A percentile compares a stretch with the other conserved stretches of the same genome.
phyloP scores from a whole-genome alignment of 2,113 vertebrate genomes.

The Malurus alboscapulatus region DNA sequence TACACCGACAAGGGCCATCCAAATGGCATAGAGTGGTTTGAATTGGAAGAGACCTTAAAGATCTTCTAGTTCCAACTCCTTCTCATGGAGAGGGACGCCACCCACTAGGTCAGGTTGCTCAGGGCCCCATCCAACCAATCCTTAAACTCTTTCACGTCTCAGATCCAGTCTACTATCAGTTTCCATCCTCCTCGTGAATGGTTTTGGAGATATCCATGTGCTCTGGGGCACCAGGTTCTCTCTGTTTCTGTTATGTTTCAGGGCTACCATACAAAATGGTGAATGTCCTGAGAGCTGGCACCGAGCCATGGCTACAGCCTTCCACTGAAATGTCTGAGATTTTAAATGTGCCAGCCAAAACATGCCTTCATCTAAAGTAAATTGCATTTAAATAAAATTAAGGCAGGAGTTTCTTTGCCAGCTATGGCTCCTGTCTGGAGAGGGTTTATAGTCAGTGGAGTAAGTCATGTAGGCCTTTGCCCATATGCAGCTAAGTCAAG shows the following conservation, averaged over 20 bases:
- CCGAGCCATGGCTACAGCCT: fast-evolving
- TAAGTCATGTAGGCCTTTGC: not conserved
- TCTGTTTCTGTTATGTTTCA: not conserved
- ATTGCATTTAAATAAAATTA: not conserved
- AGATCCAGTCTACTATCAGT: not conserved
- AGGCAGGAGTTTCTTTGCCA: not conserved
- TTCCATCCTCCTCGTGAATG: not conserved
- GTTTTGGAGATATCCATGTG: not conserved
- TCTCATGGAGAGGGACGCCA: not conserved
- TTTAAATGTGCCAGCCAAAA: not conserved
- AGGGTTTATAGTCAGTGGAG: not conserved
- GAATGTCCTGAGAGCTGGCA: fast-evolving
- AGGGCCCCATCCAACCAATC: not conserved
- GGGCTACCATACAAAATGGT: fast-evolving
- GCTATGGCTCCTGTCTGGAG: not conserved
- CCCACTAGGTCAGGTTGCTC: not conserved
- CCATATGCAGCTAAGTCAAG: not conserved
- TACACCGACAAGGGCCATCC: not conserved
- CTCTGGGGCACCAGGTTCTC: fast-evolving
- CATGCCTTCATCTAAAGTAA: not conserved
- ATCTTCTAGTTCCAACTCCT: not conserved
- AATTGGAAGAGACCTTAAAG: not conserved
- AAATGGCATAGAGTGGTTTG: not conserved
- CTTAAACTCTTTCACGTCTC: fast-evolving
- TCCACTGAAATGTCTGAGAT: not conserved